Conservation (phyloP, 2,797 vertebrate species). For the Gallinago nigripennis region DNA sequence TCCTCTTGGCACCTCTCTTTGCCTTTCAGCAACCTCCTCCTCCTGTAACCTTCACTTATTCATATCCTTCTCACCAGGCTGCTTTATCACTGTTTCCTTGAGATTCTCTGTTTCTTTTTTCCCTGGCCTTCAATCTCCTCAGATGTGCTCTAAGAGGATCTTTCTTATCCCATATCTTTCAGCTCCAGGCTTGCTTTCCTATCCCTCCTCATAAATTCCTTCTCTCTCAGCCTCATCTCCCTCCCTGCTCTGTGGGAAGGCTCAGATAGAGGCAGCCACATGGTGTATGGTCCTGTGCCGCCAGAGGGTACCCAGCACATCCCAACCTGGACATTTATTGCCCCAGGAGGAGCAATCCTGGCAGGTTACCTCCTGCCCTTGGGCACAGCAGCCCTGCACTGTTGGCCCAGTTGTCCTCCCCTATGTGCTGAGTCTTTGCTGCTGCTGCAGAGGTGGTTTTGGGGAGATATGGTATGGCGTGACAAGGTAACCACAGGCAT, state of each 20-base stretch:
- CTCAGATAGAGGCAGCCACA: background rate
- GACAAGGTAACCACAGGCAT: background rate
- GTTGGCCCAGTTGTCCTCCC: fast-evolving
- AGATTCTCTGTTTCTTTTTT: conserved; percentile 31
- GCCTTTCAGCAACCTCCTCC: conserved; percentile 19
- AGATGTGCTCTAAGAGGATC: conserved; percentile 19
- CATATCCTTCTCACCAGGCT: conserved; percentile 29
- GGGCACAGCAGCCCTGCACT: background rate
- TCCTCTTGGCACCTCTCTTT: background rate
- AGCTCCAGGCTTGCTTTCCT: conserved; percentile 7
- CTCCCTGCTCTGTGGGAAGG: background rate
- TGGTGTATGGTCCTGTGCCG: fast-evolving
- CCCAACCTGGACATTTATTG: background rate
- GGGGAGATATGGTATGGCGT: fast-evolving
- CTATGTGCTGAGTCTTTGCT: background rate
- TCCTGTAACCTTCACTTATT: background rate
- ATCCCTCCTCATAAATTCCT: background rate
- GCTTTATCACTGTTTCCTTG: conserved; percentile 43
- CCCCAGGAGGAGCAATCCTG: background rate
- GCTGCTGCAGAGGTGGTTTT: background rate
- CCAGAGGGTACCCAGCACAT: background rate
- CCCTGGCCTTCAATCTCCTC: background rate
- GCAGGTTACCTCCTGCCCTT: background rate
- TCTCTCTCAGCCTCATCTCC: background rate
- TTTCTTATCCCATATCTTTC: background rate